Conservation (phyloP, 2,113 vertebrate genomes). For the Saimiri boliviensis region DNA sequence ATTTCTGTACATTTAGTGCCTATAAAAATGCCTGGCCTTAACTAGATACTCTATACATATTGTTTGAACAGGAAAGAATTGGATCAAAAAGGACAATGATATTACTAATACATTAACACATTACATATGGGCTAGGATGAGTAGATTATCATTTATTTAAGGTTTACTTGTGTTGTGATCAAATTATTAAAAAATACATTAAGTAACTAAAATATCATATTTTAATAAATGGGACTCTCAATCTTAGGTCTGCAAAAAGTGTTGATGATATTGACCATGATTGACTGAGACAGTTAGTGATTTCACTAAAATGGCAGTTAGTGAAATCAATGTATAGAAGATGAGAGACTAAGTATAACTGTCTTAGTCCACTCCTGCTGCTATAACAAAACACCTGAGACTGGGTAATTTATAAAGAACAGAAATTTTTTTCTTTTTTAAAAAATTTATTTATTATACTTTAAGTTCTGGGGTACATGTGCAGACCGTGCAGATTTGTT, state of each 20-base stretch:
- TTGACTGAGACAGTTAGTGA: not conserved
- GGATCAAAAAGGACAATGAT: not conserved
- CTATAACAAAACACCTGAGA: not conserved
- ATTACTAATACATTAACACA: not conserved
- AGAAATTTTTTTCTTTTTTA: not conserved
- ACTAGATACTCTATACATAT: not conserved
- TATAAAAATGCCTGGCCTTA: not conserved
- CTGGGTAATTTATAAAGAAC: not conserved
- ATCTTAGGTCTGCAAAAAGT: not conserved
- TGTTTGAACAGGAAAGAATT: not conserved
- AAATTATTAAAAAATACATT: slow-evolving; percentile 15
- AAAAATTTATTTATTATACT: too few species aligned
- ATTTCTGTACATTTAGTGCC: not conserved
- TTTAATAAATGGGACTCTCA: not conserved
- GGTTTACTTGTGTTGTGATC: not conserved
- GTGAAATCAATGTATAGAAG: not conserved
- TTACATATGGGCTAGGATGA: not conserved
- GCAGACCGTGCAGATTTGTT: too few species aligned
- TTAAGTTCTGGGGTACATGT: too few species aligned
- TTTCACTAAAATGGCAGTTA: not conserved
- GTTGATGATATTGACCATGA: not conserved
- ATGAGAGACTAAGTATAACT: not conserved
- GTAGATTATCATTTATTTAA: not conserved
- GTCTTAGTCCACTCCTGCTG: not conserved
- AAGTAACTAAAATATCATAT: not conserved